Evolutionary conservation across 2,113 vertebrate genomes (phyloP), one percentile per base, ranked within the genome.

Genomic region (Gambusia affinis): DNA sequence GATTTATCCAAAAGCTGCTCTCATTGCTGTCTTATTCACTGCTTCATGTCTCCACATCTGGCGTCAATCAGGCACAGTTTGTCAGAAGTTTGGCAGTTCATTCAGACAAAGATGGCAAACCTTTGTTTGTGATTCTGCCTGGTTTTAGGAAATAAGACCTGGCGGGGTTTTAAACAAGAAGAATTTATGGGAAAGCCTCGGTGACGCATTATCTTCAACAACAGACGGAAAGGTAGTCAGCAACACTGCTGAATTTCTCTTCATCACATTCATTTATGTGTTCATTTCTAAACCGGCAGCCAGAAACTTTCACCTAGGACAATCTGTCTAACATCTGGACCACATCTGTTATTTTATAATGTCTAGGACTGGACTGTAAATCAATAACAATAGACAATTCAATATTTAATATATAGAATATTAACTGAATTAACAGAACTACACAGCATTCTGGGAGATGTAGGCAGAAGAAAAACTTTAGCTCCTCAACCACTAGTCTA

Each of bases 141-240:
- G n/a, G 47, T 84, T 70, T 33, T 89, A 97, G 96, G 96, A 97
- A 47, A 95, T 97, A 0, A 96, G 96, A 71, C 89, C 94, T 17
- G 96, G 96, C 80, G 96, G 96, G 30, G 94, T 96, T 0, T 80
- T 94, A 83, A 95, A 93, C 82, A 96, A 95, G 87, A 96, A 94
- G 67, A 95, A 91, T 65, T 86, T 96, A 68, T 97, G 97, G 96
- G 96, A 97, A 66, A 94, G 94, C 70, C 92, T 94, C 54, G 91
- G 89, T 44, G 93, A 54, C 47, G 5, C 86, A 30, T 90, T 90
- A 60, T 62, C 91, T 0, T 29, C 77, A 29, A 75, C 76, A 17
- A 80, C 39, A 61, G 60, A 78, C 12, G 75, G 29, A 35, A 78
- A 83, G 69, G 77, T 89, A 68, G 22, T 6, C 15, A 15, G 14